phyloP scores from a whole-genome alignment of 1,140 invertebrate species.

The Caenorhabditis brenneri region DNA sequence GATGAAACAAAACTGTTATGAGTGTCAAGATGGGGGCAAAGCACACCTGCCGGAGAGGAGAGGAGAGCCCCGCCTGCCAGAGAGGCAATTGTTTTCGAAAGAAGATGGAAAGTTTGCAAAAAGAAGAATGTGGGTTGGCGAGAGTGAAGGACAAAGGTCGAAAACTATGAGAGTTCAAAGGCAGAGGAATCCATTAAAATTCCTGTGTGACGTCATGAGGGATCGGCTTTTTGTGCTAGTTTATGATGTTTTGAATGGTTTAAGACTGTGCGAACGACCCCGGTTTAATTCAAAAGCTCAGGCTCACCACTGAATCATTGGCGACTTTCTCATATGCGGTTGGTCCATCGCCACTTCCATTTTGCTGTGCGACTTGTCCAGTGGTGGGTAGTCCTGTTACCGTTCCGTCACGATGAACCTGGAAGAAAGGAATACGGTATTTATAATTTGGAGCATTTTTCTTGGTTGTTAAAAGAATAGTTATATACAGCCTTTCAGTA shows the following conservation, averaged over 20 bases:
- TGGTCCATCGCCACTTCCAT: neutral
- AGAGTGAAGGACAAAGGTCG: neutral
- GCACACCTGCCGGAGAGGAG: neutral
- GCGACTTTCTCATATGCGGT: neutral
- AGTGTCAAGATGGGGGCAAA: neutral
- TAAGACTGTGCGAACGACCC: too few species aligned
- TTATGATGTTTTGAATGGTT: too few species aligned
- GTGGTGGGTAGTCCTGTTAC: neutral
- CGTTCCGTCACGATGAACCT: slow-evolving; percentile 33
- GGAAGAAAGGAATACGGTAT: neutral
- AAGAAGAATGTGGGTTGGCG: neutral
- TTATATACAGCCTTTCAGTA: too few species aligned
- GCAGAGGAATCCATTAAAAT: neutral
- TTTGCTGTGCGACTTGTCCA: neutral
- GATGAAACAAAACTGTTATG: slow-evolving; percentile 10
- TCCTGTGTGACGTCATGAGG: too few species aligned
- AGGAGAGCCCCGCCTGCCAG: neutral
- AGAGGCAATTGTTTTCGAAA: slow-evolving; percentile 12
- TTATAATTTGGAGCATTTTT: neutral
- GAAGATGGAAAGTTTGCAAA: neutral
- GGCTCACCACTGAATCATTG: slow-evolving; percentile 8
- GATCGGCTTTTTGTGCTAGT: too few species aligned
- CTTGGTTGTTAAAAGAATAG: too few species aligned
- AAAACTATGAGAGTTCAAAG: neutral
- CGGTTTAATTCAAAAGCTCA: too few species aligned